Conservation (phyloP, 2,888 invertebrate species). For the Allacma fusca region DNA sequence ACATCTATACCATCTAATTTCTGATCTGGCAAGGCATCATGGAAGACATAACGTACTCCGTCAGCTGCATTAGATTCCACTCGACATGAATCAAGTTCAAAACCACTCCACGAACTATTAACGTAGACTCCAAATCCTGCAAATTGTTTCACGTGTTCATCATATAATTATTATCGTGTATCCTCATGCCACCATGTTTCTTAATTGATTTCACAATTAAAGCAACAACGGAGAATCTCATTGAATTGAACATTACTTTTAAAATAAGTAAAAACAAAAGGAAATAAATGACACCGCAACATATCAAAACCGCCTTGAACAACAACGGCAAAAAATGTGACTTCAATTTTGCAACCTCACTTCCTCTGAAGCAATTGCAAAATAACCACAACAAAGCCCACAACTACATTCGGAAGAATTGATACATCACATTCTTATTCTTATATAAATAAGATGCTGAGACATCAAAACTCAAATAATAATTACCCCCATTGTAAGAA, state of each 20-base stretch:
- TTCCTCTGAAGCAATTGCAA: neutral
- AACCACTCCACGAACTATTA: constrained; percentile 85
- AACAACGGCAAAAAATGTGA: neutral
- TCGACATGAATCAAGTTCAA: constrained; percentile 78
- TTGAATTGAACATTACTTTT: no score
- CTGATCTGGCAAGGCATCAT: constrained; percentile 77
- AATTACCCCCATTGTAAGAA: constrained; percentile 76
- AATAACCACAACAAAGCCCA: neutral
- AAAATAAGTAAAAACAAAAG: neutral
- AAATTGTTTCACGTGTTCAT: constrained; percentile 34
- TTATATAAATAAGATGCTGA: neutral
- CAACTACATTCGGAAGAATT: no score
- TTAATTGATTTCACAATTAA: no score
- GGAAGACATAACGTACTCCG: constrained; percentile 85
- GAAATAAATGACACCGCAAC: neutral
- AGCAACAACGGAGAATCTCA: no score
- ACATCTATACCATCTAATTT: constrained; percentile 78
- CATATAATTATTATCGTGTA: no score
- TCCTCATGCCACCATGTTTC: no score
- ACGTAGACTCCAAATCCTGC: constrained; percentile 87
- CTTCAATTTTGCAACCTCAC: neutral
- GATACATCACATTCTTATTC: neutral
- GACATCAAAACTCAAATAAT: neutral
- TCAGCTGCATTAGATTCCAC: constrained; percentile 88
- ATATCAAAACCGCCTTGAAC: neutral